A percentile compares a stretch with the other conserved stretches of the same genome.
Conservation (phyloP, 1,140 invertebrate species). For the Micrasema longulum region DNA sequence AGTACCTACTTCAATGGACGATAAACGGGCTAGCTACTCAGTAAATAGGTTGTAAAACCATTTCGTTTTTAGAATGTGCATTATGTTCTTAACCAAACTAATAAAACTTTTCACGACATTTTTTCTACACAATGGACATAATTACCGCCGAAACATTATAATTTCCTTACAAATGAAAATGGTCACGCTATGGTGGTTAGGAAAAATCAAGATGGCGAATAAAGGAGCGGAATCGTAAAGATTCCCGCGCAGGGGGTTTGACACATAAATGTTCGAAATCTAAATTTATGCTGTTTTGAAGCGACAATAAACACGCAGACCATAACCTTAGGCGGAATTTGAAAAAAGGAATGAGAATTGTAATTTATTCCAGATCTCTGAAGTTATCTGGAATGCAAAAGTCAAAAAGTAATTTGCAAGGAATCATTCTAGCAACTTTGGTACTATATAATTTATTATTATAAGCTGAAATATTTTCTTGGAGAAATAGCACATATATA, state of each 20-base stretch:
- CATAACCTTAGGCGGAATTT: slow-evolving; percentile 13
- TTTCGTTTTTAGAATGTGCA: slow-evolving; percentile 14
- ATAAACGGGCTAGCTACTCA: slow-evolving; percentile 6
- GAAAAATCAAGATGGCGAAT: slow-evolving; percentile 38
- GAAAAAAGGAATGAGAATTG: neutral
- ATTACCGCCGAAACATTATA: neutral
- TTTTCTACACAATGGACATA: neutral
- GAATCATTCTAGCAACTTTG: neutral
- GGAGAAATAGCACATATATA: neutral
- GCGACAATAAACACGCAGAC: slow-evolving; percentile 20
- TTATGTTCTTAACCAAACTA: slow-evolving; percentile 20
- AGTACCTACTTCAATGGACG: neutral
- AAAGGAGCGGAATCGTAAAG: slow-evolving; percentile 33
- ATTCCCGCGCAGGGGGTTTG: slow-evolving; percentile 3
- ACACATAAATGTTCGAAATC: slow-evolving; percentile 23
- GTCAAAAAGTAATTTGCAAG: no score
- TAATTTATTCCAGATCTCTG: slow-evolving; percentile 8
- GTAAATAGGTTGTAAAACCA: slow-evolving; percentile 13
- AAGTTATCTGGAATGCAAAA: no score
- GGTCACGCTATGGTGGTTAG: neutral
- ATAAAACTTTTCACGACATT: slow-evolving; percentile 26
- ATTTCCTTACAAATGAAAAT: neutral
- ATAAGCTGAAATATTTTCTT: neutral
- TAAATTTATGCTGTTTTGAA: neutral
- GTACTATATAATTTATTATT: neutral